Conservation (phyloP, 2,113 vertebrate species). For the Strix uralensis region DNA sequence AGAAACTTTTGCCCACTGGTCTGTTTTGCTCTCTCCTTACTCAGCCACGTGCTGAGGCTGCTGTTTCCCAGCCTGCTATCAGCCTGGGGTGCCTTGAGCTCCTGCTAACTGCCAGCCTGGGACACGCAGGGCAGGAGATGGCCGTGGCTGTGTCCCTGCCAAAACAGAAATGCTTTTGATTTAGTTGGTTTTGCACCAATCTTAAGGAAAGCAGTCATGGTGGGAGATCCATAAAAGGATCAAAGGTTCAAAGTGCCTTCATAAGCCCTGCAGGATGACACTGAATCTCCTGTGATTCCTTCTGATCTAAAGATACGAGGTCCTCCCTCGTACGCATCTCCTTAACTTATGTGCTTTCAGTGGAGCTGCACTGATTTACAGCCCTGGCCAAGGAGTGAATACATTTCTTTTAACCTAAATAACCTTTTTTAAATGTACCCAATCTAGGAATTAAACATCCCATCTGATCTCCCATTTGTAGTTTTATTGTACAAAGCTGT, state of each 20-base stretch:
- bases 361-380: conserved; percentile 4
- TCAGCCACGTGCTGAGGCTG: fast-evolving
- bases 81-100: neutral
- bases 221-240: neutral
- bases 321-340: neutral
- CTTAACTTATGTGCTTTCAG: neutral
- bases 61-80: too few species aligned
- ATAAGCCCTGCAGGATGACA: neutral
- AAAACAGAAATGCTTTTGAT: neutral
- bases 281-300: neutral
- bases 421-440: neutral
- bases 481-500: neutral
- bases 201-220: neutral
- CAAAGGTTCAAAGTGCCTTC: neutral
- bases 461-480: neutral
- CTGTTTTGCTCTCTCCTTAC: neutral
- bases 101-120: neutral
- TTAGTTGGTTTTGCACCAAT: neutral
- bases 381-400: neutral
- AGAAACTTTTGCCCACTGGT: neutral
- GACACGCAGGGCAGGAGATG: neutral
- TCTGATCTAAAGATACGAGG: neutral
- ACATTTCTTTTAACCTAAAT: neutral
- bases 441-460: neutral
- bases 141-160: too few species aligned